A percentile compares a stretch with the other conserved stretches of the same genome.
phyloP scores from a whole-genome alignment of 2,113 vertebrate genomes.

The Echinops telfairi region DNA sequence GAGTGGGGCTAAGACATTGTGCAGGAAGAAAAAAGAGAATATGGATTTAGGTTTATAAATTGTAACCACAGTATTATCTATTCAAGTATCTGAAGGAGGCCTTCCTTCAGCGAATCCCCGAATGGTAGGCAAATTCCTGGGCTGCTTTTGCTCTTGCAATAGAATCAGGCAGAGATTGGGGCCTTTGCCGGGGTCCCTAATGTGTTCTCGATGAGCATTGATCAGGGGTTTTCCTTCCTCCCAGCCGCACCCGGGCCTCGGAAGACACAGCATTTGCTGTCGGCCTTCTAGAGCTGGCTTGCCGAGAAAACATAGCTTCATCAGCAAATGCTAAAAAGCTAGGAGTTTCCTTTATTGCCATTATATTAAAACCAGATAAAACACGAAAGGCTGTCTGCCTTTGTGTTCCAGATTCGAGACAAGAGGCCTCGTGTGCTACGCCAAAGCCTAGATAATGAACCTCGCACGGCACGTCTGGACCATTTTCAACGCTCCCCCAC shows the following conservation, averaged over 20 bases:
- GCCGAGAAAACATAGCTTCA: constrained; percentile 14
- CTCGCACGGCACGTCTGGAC: neutral
- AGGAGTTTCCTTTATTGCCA: neutral
- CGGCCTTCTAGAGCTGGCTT: neutral
- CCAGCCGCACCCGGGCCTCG: neutral
- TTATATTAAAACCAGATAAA: neutral
- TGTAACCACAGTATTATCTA: neutral
- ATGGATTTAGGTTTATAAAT: neutral
- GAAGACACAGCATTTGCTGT: constrained; percentile 30
- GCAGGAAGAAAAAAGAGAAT: neutral
- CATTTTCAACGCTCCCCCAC: neutral
- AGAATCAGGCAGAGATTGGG: neutral
- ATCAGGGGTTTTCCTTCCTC: constrained; percentile 7
- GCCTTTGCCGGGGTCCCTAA: neutral
- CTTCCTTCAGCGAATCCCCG: neutral
- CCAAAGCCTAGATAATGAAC: neutral
- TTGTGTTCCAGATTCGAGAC: neutral
- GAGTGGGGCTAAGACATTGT: neutral
- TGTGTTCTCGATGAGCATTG: neutral
- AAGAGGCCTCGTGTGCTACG: neutral
- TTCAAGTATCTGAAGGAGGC: constrained; percentile 10
- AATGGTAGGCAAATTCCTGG: neutral
- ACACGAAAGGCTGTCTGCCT: neutral
- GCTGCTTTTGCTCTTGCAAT: neutral
- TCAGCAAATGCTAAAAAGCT: neutral